A percentile compares a stretch with the other conserved stretches of the same genome.
Conservation (phyloP, 1,140 invertebrate species). For the Prorops nasuta region DNA sequence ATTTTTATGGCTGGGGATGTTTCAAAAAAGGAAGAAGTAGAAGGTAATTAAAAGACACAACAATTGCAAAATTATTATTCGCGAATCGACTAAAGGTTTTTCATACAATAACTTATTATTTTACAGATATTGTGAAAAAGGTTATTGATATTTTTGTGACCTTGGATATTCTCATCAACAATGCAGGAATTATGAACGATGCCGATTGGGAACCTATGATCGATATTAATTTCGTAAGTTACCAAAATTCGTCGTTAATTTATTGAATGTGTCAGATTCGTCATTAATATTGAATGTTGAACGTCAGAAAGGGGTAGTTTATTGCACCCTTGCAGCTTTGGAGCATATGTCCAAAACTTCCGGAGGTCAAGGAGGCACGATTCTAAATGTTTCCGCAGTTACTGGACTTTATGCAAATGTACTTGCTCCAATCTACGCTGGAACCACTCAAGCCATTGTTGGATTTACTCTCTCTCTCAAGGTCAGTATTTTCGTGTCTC, state of each 20-base stretch:
- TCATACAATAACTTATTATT: no score
- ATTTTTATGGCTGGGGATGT: conserved; percentile 48
- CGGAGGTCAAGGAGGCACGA: conserved; percentile 42
- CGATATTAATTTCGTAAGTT: conserved; percentile 50
- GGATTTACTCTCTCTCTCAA: conserved; percentile 50
- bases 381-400: conserved; percentile 45
- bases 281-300: conserved; percentile 19
- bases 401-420: conserved; percentile 30
- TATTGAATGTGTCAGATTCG: neutral
- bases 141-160: conserved; percentile 30
- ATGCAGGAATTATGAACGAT: conserved; percentile 54
- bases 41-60: conserved; percentile 17
- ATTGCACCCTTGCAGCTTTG: conserved; percentile 48
- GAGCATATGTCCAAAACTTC: conserved; percentile 46
- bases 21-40: conserved; percentile 18
- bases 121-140: conserved; percentile 12
- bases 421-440: conserved; percentile 60
- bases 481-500: conserved; percentile 19
- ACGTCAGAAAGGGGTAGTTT: conserved; percentile 34
- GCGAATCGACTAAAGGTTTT: no score
- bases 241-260: neutral
- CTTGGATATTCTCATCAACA: conserved; percentile 55
- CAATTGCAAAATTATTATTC: no score
- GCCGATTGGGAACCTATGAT: conserved; percentile 47
- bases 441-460: conserved; percentile 63